phyloP scores from a whole-genome alignment of 1,140 invertebrate genomes.

The Penaeus japonicus region DNA sequence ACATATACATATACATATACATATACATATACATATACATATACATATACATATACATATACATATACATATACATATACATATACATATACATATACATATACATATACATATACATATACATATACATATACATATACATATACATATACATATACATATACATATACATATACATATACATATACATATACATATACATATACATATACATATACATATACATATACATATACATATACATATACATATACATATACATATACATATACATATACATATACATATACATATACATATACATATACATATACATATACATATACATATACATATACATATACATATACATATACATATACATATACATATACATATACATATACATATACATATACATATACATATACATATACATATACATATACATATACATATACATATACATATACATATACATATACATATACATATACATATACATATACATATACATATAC shows the following conservation, averaged over 20 bases:
- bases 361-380: neutral
- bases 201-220: neutral
- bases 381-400: neutral
- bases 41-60: neutral
- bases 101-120: neutral
- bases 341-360: neutral
- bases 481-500: neutral
- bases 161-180: neutral
- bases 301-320: neutral
- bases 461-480: neutral
- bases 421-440: neutral
- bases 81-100: neutral
- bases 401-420: neutral
- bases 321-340: neutral
- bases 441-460: neutral
- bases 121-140: neutral
- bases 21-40: slow-evolving; percentile 15
- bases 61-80: neutral
- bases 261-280: neutral
- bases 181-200: neutral
- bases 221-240: neutral
- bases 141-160: neutral
- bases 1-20: neutral
- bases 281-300: neutral
- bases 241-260: neutral